These are phyloP conservation scores for Chionoecetes opilio DNA, from an alignment of 1,140 invertebrate genomes.

Conservation along the genomic window DNA sequence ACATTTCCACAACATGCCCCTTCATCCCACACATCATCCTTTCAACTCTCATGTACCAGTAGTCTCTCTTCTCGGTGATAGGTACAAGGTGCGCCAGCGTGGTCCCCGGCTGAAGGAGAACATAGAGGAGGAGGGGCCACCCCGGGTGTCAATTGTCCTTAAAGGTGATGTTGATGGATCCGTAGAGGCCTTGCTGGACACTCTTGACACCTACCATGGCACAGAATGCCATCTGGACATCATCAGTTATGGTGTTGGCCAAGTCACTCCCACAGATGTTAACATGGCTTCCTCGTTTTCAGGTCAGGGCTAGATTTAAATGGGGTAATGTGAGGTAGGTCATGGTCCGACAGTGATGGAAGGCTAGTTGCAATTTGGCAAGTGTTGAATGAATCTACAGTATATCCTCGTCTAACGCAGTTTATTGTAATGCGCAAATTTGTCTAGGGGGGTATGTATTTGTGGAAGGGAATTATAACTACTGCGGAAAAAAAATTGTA, in stretches of 20 bases:
- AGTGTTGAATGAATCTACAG: too few relatives aligned
- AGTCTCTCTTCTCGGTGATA: neutral
- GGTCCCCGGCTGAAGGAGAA: conserved; percentile 85
- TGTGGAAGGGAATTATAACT: too few relatives aligned
- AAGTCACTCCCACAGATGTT: conserved; percentile 92
- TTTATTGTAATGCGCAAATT: too few relatives aligned
- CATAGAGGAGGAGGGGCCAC: conserved; percentile 83
- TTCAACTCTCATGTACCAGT: neutral
- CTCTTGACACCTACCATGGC: conserved; percentile 93
- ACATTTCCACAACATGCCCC: too few relatives aligned
- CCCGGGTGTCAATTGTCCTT: conserved; percentile 82
- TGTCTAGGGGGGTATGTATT: too few relatives aligned
- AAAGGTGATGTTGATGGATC: conserved; percentile 91
- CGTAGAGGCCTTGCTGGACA: conserved; percentile 92
- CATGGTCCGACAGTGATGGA: too few relatives aligned
- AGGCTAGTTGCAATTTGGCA: too few relatives aligned
- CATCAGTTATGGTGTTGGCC: conserved; percentile 95
- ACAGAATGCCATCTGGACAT: conserved; percentile 92
- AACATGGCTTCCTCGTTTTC: conserved; percentile 93
- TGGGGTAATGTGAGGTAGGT: neutral
- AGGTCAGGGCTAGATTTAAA: conserved; percentile 83
- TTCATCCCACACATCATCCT: too few relatives aligned
- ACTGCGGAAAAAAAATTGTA: too few relatives aligned
- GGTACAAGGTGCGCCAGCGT: conserved; percentile 39
- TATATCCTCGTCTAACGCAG: too few relatives aligned